Evolutionary conservation across 2,797 vertebrate species (phyloP).

Genomic region (Cyprinodon diabolis): DNA sequence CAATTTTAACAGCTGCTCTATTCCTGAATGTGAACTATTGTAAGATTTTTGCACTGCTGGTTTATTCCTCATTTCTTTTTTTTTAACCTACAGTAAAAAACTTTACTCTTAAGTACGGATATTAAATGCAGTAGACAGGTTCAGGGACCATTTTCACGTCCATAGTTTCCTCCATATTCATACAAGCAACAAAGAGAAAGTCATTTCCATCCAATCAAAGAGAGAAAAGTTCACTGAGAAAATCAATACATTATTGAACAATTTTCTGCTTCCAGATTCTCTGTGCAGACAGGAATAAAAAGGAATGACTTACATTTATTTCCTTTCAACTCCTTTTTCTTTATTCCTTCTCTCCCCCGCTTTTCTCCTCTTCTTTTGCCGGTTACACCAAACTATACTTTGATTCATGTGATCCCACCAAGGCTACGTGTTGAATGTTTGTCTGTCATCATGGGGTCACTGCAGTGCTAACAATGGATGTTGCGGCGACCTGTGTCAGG

Average conservation of each 20-base stretch:
- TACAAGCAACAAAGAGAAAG: constrained; percentile 26
- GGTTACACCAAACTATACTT: constrained; percentile 21
- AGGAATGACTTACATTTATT: constrained; percentile 69
- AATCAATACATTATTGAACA: constrained; percentile 70
- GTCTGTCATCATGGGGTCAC: constrained; percentile 28
- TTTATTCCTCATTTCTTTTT: neutral
- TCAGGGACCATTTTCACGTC: neutral
- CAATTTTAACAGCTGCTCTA: neutral
- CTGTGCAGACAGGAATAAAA: constrained; percentile 19
- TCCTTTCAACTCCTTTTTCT: constrained; percentile 30
- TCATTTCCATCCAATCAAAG: constrained; percentile 45
- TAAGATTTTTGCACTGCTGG: neutral
- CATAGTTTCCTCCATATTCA: neutral
- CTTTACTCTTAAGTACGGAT: neutral
- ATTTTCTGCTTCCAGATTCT: constrained; percentile 39
- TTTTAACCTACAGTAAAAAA: neutral
- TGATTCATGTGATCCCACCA: neutral
- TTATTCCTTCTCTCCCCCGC: constrained; percentile 14
- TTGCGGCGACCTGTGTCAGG: constrained; percentile 64
- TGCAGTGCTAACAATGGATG: constrained; percentile 53
- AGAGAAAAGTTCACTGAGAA: constrained; percentile 45
- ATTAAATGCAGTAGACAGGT: neutral
- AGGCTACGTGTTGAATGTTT: constrained; percentile 18
- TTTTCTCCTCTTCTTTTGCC: constrained; percentile 22
- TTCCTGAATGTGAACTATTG: neutral